phyloP scores from a whole-genome alignment of 2,888 invertebrate species.

The Phyto melanocephala region DNA sequence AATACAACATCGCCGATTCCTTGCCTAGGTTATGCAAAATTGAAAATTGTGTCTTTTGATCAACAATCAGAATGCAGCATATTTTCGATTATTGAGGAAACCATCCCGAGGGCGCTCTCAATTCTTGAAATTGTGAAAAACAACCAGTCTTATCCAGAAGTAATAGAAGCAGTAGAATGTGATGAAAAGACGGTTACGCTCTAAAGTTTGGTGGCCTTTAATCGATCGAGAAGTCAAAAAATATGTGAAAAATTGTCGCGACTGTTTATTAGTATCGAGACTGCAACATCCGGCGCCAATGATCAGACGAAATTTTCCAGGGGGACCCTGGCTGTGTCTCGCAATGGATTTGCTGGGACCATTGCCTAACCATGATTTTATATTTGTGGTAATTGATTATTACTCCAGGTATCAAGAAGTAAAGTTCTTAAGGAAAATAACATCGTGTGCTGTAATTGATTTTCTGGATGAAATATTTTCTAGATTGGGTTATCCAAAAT shows the following conservation, averaged over 20 bases:
- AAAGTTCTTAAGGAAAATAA: conserved; percentile 14
- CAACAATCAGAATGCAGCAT: too few species aligned
- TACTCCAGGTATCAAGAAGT: conserved; percentile 40
- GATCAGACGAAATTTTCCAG: conserved; percentile 7
- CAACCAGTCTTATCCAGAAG: too few species aligned
- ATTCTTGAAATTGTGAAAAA: too few species aligned
- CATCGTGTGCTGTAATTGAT: background rate
- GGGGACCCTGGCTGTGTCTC: background rate
- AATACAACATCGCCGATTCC: conserved; percentile 50
- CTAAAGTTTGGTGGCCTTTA: too few species aligned
- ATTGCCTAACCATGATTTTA: conserved; percentile 15
- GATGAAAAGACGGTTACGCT: background rate
- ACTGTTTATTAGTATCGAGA: too few species aligned
- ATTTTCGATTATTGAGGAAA: too few species aligned
- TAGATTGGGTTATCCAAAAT: conserved; percentile 23
- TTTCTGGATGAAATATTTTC: background rate
- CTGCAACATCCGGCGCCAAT: conserved; percentile 24
- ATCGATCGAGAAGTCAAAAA: background rate
- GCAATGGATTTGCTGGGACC: too few species aligned
- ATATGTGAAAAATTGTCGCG: conserved; percentile 39
- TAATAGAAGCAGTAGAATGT: too few species aligned
- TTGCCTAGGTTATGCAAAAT: conserved; percentile 34
- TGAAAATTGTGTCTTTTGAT: background rate
- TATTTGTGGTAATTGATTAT: conserved; percentile 46
- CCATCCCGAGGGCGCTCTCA: too few species aligned